These are phyloP conservation scores for Hydrochoerus hydrochaeris DNA, from an alignment of 2,113 vertebrate genomes.

Conservation along the genomic window DNA sequence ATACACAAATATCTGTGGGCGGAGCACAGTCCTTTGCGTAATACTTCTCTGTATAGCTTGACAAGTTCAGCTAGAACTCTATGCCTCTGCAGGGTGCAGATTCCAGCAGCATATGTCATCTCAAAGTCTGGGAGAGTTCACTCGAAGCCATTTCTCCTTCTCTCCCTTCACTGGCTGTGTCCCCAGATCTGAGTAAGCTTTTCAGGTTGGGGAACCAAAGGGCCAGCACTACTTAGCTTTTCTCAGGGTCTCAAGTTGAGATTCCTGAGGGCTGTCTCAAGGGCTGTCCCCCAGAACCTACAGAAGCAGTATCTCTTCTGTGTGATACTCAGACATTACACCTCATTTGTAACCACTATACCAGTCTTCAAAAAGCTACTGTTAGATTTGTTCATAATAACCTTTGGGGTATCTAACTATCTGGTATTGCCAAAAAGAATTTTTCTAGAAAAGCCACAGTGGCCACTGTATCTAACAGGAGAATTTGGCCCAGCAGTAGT, in stretches of 20 bases:
- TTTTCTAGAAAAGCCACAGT: constrained; percentile 44
- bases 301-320: neutral
- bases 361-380: neutral
- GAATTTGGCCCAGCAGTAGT: constrained; percentile 42
- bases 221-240: neutral
- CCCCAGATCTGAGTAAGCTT: neutral
- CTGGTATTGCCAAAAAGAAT: constrained; percentile 12
- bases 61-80: neutral
- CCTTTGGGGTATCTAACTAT: neutral
- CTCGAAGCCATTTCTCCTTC: fast-evolving
- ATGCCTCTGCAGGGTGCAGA: neutral
- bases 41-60: neutral
- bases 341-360: neutral
- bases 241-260: neutral
- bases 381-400: constrained; percentile 33
- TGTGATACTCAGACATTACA: neutral
- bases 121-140: neutral
- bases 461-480: neutral
- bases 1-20: neutral
- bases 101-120: neutral
- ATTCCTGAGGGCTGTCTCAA: neutral
- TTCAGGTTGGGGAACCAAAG: neutral
- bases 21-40: neutral
- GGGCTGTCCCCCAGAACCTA: neutral
- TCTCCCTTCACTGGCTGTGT: too few species aligned